Conservation (phyloP, 1,140 invertebrate genomes). For the Monochamus saltuarius region DNA sequence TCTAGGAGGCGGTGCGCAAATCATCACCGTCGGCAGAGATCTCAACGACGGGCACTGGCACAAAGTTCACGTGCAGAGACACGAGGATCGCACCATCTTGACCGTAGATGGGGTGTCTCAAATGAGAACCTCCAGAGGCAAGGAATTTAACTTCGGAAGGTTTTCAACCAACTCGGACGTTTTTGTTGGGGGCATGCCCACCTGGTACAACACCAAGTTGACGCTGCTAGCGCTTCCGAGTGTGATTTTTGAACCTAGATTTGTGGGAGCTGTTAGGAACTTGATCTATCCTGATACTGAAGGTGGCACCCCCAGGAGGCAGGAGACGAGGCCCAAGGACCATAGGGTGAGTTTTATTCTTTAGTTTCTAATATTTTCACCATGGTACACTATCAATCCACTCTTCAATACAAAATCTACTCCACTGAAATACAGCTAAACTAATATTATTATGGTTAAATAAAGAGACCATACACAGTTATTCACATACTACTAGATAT, state of each 20-base stretch:
- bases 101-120: conserved; percentile 78
- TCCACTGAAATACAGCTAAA: too few species aligned
- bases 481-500: too few species aligned
- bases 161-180: conserved; percentile 84
- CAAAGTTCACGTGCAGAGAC: conserved; percentile 76
- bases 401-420: too few species aligned
- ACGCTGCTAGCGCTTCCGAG: conserved; percentile 80
- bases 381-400: too few species aligned
- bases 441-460: too few species aligned
- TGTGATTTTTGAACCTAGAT: conserved; percentile 88
- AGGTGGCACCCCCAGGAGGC: conserved; percentile 66
- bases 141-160: conserved; percentile 84
- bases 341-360: conserved; percentile 63
- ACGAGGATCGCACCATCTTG: conserved; percentile 75
- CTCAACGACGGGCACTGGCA: conserved; percentile 90
- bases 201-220: conserved; percentile 83
- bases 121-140: conserved; percentile 73
- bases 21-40: conserved; percentile 81
- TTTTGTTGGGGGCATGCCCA: conserved; percentile 88
- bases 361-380: too few species aligned
- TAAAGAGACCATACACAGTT: too few species aligned
- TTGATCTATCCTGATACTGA: conserved; percentile 82
- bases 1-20: conserved; percentile 81
- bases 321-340: conserved; percentile 76
- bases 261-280: conserved; percentile 81